These are phyloP conservation scores for Aporrectodea caliginosa DNA, from an alignment of 1,140 invertebrate genomes.

Conservation along the genomic window DNA sequence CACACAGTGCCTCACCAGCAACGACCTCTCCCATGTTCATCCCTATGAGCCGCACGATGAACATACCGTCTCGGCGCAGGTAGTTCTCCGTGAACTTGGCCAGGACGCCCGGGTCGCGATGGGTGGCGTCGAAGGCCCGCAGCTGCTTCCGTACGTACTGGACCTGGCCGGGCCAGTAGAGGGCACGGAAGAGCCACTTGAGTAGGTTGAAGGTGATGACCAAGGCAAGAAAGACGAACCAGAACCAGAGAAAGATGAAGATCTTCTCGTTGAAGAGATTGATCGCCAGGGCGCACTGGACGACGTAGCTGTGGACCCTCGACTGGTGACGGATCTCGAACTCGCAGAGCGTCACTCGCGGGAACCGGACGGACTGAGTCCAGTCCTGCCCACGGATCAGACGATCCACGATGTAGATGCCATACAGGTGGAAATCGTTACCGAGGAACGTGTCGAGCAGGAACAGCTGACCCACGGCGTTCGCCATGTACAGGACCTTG, in stretches of 20 bases:
- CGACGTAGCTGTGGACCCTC: slow-evolving; percentile 44
- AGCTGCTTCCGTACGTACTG: slow-evolving; percentile 31
- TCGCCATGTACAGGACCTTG: slow-evolving; percentile 57
- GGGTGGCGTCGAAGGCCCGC: slow-evolving; percentile 33
- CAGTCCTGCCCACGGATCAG: slow-evolving; percentile 54
- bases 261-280: slow-evolving; percentile 57
- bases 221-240: slow-evolving; percentile 49
- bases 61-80: slow-evolving; percentile 36
- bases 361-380: slow-evolving; percentile 53
- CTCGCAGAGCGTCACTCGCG: slow-evolving; percentile 59
- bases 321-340: slow-evolving; percentile 56
- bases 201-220: slow-evolving; percentile 37
- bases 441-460: slow-evolving; percentile 58
- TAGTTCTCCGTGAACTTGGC: slow-evolving; percentile 34
- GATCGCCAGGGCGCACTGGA: slow-evolving; percentile 52
- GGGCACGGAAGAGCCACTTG: slow-evolving; percentile 31
- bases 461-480: slow-evolving; percentile 58
- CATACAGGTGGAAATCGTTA: slow-evolving; percentile 57
- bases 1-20: slow-evolving; percentile 33
- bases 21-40: slow-evolving; percentile 37
- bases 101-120: slow-evolving; percentile 28
- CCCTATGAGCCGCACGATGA: slow-evolving; percentile 36
- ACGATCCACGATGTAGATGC: slow-evolving; percentile 55
- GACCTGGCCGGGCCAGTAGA: slow-evolving; percentile 35
- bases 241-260: slow-evolving; percentile 54